These are phyloP conservation scores for Pluvianellus socialis DNA, from an alignment of 2,113 vertebrate genomes.

Conservation along the genomic window DNA sequence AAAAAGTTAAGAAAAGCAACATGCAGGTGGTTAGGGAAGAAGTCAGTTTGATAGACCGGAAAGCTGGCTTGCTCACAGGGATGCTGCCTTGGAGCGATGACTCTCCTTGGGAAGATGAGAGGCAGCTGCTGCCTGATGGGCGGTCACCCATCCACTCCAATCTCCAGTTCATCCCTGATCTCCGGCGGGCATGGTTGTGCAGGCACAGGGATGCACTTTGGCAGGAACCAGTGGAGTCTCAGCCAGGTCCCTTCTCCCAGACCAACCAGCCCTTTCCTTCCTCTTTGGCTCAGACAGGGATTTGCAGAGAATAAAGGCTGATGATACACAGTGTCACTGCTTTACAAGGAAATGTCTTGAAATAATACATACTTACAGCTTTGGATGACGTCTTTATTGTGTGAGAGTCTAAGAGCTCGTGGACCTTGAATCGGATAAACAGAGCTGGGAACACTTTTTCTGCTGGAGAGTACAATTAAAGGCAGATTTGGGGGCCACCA, in stretches of 20 bases:
- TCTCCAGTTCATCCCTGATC: fast-evolving
- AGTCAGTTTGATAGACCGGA: background rate
- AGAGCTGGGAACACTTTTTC: background rate
- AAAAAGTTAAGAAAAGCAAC: background rate
- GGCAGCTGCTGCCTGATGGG: background rate
- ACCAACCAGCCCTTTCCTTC: background rate
- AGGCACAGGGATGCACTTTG: background rate
- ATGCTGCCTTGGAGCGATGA: background rate
- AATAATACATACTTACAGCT: background rate
- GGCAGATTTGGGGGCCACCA: background rate
- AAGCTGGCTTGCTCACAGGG: background rate
- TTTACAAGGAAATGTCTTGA: background rate
- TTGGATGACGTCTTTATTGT: background rate
- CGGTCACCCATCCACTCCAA: background rate
- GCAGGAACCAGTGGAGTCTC: background rate
- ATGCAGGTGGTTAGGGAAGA: background rate
- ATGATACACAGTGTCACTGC: background rate
- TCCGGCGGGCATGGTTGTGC: background rate
- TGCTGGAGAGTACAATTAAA: background rate
- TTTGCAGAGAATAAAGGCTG: background rate
- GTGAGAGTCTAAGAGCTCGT: background rate
- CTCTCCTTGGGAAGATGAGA: background rate
- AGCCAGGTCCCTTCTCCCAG: background rate
- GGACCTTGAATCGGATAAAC: background rate
- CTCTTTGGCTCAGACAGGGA: background rate